A percentile compares a stretch with the other conserved stretches of the same genome.
Conservation (phyloP, 2,113 vertebrate genomes). For the Hiodon tergisus region DNA sequence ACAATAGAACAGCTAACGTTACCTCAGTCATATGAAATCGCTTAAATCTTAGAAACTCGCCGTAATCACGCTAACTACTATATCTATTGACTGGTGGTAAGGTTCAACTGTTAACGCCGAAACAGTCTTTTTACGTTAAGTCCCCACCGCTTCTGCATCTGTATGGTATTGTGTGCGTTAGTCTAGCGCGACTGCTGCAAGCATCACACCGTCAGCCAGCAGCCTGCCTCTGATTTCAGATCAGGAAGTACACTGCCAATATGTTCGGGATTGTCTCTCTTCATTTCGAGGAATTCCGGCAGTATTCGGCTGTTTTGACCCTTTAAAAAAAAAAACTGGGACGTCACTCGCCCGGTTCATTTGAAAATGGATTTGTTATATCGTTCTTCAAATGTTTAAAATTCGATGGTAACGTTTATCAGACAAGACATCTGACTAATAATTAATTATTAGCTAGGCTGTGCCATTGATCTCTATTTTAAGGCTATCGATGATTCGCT, state of each 20-base stretch:
- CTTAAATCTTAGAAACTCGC: neutral
- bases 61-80: neutral
- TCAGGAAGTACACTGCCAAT: conserved; percentile 46
- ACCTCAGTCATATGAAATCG: neutral
- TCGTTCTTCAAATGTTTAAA: too few relatives aligned
- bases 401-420: too few relatives aligned
- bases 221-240: conserved; percentile 27
- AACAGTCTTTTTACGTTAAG: neutral
- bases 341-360: neutral
- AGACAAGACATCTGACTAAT: too few relatives aligned
- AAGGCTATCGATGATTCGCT: too few relatives aligned
- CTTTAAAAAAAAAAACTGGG: neutral
- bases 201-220: neutral
- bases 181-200: neutral
- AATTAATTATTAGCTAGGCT: too few relatives aligned
- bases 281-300: conserved; percentile 40
- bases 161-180: neutral
- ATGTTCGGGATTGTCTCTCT: conserved; percentile 25
- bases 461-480: too few relatives aligned
- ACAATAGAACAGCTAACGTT: conserved; percentile 26
- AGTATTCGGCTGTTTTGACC: conserved; percentile 23
- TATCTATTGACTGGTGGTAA: neutral
- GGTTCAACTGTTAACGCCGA: neutral
- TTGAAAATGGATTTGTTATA: neutral
- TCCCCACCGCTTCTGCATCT: conserved; percentile 4